phyloP scores from a whole-genome alignment of 2,113 vertebrate genomes.

The Macheiramphus alcinus region DNA sequence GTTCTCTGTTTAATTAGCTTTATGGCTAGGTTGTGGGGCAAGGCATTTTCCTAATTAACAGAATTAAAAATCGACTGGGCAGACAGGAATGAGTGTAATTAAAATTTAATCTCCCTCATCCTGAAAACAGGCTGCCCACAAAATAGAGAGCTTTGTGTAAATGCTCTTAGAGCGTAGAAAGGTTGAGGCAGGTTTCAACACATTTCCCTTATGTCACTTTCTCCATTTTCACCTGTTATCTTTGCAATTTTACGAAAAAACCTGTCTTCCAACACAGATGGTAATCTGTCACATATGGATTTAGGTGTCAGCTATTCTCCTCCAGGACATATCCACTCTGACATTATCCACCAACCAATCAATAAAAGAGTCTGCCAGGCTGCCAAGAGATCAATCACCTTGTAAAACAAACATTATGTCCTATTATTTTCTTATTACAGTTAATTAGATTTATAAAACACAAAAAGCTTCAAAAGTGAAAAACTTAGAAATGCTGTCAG shows the following conservation, averaged over 20 bases:
- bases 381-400: slow-evolving; percentile 65
- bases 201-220: slow-evolving; percentile 55
- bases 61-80: slow-evolving; percentile 26
- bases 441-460: slow-evolving; percentile 59
- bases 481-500: slow-evolving; percentile 36
- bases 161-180: slow-evolving; percentile 19
- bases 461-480: slow-evolving; percentile 2
- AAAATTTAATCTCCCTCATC: slow-evolving; percentile 47
- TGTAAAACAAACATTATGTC: slow-evolving; percentile 56
- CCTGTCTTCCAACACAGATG: slow-evolving; percentile 51
- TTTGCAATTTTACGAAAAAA: slow-evolving; percentile 28
- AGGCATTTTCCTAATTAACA: slow-evolving; percentile 45
- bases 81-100: slow-evolving; percentile 49
- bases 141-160: slow-evolving; percentile 41
- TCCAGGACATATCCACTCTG: slow-evolving; percentile 57
- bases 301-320: slow-evolving; percentile 61
- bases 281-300: slow-evolving; percentile 64
- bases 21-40: slow-evolving; percentile 8
- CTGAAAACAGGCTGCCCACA: slow-evolving; percentile 25
- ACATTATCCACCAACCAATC: slow-evolving; percentile 63
- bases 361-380: slow-evolving; percentile 46
- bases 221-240: slow-evolving; percentile 63
- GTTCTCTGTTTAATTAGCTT: slow-evolving; percentile 40
- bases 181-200: slow-evolving; percentile 59
- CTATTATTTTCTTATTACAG: slow-evolving; percentile 62